Evolutionary conservation across 2,888 invertebrate genomes (phyloP), one percentile per base, ranked within the genome.

Genomic region (Fragum sueziense): DNA sequence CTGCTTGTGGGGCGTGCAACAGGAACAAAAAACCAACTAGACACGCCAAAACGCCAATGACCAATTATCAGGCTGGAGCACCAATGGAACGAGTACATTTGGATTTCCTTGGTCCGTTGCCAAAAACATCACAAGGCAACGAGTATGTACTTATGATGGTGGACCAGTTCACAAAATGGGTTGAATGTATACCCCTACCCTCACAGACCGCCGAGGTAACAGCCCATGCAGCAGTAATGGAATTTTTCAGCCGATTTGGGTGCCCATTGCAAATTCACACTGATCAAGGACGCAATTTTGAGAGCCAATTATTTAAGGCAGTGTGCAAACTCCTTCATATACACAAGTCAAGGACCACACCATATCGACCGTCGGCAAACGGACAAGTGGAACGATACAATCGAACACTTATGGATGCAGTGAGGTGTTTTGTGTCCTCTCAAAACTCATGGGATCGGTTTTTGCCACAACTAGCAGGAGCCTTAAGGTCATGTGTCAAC

Each of bases 91-190:
- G 73, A 17, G 68, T 74, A 17, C 74, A 74, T 57, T 37, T 74
- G 14, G 67, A 57, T 29, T 74, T 74, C 29, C 27, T 74, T 17
- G 74, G 74, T 31, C 74, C 74, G 25, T 51, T 74, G 29, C 74
- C 67, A n/a, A 74, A 74, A 27, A 68, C 68, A 29, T 22, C 37
- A 37, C 67, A 52, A 22, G 59, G 68, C 17, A 74, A 74, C 34
- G 74, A 68, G 22, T 29, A 74, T 41, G 31, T 51, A 20, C 57
- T 74, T 17, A 69, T 74, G 74, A 74, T 67, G 74, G 74, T 74
- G 27, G 67, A 74, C 70, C 74, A 74, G 31, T 74, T 74, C 33
- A 74, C 68, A 2, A 74, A 74, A 59, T 74, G 74, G 74, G 54
- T 69, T 4, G 74, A 74, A 51, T 74, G 74, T 41, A 62, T 74